Evolutionary conservation across 1,140 invertebrate genomes (phyloP), one percentile per base, ranked within the genome.

Genomic region (Aethina tumida): DNA sequence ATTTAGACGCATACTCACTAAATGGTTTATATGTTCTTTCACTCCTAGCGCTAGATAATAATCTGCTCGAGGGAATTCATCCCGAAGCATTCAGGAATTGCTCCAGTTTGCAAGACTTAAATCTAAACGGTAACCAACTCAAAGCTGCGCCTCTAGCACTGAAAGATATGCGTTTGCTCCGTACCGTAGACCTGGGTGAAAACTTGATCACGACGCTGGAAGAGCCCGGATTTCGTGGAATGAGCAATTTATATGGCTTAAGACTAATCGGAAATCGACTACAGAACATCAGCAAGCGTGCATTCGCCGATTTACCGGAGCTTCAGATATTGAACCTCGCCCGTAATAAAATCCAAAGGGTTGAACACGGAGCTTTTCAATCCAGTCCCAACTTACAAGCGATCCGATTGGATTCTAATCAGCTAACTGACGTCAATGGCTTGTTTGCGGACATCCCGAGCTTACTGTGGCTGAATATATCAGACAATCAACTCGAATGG

Each of bases 251-350:
- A 1, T 88, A 87, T 56, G 87, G 86, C 0, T 62, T 95, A 19
- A 68, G 87, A 8, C 64, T 95, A 37, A 86, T 90, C 34, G 86
- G 86, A 41, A 95, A 95, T 67, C 80, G 81, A 52, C 68, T 95
- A 41, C 81, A 84, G 57, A 90, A 89, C 55, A 75, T 95, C 28
- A 84, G 78, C 17, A 82, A 83, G 56, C 73, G 78, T 17, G 75
- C 80, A 8, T 90, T 94, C 56, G 66, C 75, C n/a, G 75, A 84
- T 47, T 62, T 92, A 40, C 84, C 85, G 9, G 76, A 76, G 3
- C 64, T 95, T 24, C 84, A 89, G 60, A 87, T 91, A 48, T 67
- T 95, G 28, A 93, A 93, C 68, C 68, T 94, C 43, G 86, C 88
- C 7, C 74, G 83, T 41, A 95, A 95, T 69, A 76, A 74, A 57